phyloP scores from a whole-genome alignment of 2,888 invertebrate species.

The Athalia rosae region DNA sequence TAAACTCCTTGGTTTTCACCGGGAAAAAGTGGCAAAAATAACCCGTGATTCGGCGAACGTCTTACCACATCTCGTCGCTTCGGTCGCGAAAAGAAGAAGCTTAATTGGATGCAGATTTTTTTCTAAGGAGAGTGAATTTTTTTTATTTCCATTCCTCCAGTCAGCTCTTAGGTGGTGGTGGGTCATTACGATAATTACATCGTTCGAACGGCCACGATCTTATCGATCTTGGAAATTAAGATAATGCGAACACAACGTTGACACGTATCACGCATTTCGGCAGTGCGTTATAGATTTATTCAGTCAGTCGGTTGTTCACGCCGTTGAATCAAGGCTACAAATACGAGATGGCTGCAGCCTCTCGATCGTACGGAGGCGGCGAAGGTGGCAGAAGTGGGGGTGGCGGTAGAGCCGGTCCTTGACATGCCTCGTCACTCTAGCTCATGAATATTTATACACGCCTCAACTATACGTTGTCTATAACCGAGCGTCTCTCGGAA shows the following conservation, averaged over 20 bases:
- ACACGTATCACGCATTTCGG: background rate
- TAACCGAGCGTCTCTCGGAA: background rate
- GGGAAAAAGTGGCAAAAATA: no score
- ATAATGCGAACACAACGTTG: background rate
- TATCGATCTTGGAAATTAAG: background rate
- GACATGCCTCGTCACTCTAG: slow-evolving; percentile 54
- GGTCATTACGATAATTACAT: background rate
- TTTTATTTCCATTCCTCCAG: no score
- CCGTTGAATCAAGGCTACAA: slow-evolving; percentile 21
- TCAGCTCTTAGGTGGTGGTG: no score
- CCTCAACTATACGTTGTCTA: slow-evolving; percentile 35
- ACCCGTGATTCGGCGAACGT: no score
- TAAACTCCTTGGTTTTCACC: no score
- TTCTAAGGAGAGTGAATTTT: no score
- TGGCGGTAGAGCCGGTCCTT: slow-evolving; percentile 48
- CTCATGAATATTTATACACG: slow-evolving; percentile 58
- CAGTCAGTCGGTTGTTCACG: background rate
- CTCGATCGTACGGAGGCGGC: slow-evolving; percentile 4
- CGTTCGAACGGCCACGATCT: background rate
- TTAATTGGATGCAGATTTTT: no score
- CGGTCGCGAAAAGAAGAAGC: no score
- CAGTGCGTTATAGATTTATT: background rate
- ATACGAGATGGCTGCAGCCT: slow-evolving; percentile 27
- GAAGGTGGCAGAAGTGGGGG: background rate
- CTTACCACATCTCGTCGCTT: no score